Percentiles rank a stretch among this genome's conserved stretches.
Evolutionary conservation across 1,140 invertebrate genomes (phyloP).

Genomic region (Leguminivora glycinivorella): DNA sequence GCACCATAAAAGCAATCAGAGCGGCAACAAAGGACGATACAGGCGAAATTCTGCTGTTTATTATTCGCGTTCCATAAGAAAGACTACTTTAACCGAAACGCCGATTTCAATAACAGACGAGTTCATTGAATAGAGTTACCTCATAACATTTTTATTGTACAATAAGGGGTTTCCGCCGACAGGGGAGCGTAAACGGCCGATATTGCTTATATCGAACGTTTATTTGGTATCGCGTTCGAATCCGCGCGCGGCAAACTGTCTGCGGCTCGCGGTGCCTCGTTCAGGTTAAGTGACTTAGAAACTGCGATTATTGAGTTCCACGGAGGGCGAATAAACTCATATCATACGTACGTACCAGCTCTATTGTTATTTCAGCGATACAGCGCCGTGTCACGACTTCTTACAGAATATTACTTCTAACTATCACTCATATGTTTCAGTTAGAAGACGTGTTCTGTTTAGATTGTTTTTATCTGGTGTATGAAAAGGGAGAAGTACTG

Average conservation of each 20-base stretch:
- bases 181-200: constrained; percentile 51
- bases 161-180: constrained; percentile 62
- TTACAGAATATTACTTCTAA: constrained; percentile 24
- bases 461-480: constrained; percentile 7
- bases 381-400: constrained; percentile 11
- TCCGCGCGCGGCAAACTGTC: constrained; percentile 30
- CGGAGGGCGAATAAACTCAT: constrained; percentile 43
- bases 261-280: constrained; percentile 31
- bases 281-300: constrained; percentile 58
- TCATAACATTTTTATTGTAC: constrained; percentile 77
- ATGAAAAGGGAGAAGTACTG: background rate
- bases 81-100: constrained; percentile 62
- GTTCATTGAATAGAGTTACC: constrained; percentile 74
- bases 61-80: constrained; percentile 59
- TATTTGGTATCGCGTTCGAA: constrained; percentile 40
- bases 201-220: constrained; percentile 57
- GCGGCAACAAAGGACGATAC: constrained; percentile 57
- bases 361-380: constrained; percentile 38
- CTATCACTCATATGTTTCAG: constrained; percentile 29
- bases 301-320: constrained; percentile 59
- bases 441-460: constrained; percentile 28
- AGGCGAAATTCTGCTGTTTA: constrained; percentile 50
- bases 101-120: constrained; percentile 70
- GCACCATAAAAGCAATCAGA: constrained; percentile 58
- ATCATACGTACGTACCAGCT: constrained; percentile 26